Conservation (phyloP, 2,113 vertebrate genomes). For the Loxodonta africana region DNA sequence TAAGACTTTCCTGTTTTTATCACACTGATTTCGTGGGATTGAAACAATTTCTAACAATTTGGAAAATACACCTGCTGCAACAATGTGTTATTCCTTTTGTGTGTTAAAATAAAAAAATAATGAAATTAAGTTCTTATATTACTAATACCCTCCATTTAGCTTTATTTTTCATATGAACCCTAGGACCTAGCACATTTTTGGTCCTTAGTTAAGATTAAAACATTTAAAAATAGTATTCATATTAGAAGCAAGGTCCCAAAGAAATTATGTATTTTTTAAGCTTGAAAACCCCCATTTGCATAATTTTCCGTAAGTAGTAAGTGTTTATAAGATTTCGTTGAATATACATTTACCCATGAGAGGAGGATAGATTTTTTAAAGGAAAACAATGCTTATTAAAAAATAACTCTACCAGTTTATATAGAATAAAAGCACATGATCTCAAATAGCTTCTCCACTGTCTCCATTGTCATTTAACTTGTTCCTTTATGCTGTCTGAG, state of each 20-base stretch:
- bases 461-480: neutral
- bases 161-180: slow-evolving; percentile 29
- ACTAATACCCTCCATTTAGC: neutral
- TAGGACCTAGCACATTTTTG: neutral
- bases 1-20: neutral
- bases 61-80: neutral
- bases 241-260: neutral
- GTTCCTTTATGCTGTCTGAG: neutral
- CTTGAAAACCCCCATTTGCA: neutral
- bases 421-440: neutral
- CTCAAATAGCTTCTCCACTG: neutral
- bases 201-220: slow-evolving; percentile 29
- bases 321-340: neutral
- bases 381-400: slow-evolving; percentile 3
- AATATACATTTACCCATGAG: neutral
- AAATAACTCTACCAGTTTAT: neutral
- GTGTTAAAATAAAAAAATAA: slow-evolving; percentile 56
- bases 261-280: slow-evolving; percentile 35
- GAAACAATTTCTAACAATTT: slow-evolving; percentile 38
- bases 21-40: slow-evolving; percentile 34
- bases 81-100: neutral
- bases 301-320: neutral
- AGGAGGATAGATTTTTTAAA: neutral
- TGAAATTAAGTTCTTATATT: slow-evolving; percentile 44
- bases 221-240: neutral